Conservation (phyloP, 2,888 invertebrate genomes). For the Chrysopilus asiliformis region DNA sequence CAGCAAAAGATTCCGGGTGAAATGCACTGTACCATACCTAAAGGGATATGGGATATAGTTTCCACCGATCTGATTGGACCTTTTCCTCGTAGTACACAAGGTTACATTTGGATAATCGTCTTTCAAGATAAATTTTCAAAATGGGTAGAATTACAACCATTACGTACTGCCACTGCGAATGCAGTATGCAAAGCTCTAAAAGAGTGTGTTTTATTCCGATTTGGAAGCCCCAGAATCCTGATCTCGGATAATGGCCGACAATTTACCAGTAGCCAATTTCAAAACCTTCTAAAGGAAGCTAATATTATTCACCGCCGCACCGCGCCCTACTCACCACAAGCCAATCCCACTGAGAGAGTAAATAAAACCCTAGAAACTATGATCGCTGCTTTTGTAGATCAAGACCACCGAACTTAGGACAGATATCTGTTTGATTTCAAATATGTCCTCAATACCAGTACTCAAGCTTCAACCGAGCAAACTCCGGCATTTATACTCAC, state of each 20-base stretch:
- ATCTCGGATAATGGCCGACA: conserved; percentile 5
- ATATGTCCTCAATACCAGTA: no score
- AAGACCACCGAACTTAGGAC: conserved; percentile 4
- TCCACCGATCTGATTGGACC: conserved; percentile 3
- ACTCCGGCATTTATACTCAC: no score
- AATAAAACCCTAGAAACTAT: conserved; percentile 11
- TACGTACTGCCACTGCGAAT: neutral
- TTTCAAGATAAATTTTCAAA: conserved; percentile 3
- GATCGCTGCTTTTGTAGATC: neutral
- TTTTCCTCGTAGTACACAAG: neutral
- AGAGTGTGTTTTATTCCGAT: neutral
- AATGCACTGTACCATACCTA: neutral
- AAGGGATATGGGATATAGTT: conserved; percentile 3
- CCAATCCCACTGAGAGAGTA: conserved; percentile 21
- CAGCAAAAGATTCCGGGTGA: neutral
- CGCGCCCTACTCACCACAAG: conserved; percentile 20
- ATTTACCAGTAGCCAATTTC: neutral
- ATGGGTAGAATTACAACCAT: conserved; percentile 1
- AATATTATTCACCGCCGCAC: neutral
- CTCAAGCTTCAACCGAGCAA: no score
- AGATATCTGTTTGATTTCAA: no score
- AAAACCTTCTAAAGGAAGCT: conserved; percentile 1
- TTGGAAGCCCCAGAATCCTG: neutral
- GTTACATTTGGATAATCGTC: neutral
- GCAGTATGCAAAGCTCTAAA: neutral